phyloP scores from a whole-genome alignment of 2,113 vertebrate species.

The Phalacrocorax pelagicus region DNA sequence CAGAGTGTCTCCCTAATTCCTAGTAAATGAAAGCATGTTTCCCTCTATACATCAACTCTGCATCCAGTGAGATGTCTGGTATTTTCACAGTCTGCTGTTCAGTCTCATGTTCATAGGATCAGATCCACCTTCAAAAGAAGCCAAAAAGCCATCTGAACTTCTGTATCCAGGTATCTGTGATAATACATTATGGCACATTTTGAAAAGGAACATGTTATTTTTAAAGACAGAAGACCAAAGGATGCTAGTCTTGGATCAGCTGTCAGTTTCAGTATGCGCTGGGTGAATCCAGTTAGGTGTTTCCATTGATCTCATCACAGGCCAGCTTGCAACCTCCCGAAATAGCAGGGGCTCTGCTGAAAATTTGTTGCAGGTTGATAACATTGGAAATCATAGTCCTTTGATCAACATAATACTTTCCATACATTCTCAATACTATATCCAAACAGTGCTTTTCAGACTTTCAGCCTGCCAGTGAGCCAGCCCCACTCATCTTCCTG shows the following conservation, averaged over 20 bases:
- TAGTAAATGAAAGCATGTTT: background rate
- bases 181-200: background rate
- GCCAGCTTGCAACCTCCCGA: background rate
- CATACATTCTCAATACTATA: background rate
- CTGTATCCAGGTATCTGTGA: background rate
- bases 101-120: background rate
- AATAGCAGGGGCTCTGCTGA: rapidly evolving
- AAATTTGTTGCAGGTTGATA: background rate
- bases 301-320: background rate
- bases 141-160: background rate
- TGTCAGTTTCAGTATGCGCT: background rate
- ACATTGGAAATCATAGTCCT: background rate
- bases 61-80: background rate
- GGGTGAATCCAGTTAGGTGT: background rate
- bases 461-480: background rate
- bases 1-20: background rate
- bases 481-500: background rate
- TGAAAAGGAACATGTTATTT: background rate
- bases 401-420: background rate
- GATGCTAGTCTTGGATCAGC: background rate
- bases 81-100: background rate
- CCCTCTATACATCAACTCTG: background rate
- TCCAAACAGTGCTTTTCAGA: background rate
- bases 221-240: background rate
- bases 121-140: background rate